Conservation (phyloP, 2,888 invertebrate genomes). For the Dolomedes plantarius region DNA sequence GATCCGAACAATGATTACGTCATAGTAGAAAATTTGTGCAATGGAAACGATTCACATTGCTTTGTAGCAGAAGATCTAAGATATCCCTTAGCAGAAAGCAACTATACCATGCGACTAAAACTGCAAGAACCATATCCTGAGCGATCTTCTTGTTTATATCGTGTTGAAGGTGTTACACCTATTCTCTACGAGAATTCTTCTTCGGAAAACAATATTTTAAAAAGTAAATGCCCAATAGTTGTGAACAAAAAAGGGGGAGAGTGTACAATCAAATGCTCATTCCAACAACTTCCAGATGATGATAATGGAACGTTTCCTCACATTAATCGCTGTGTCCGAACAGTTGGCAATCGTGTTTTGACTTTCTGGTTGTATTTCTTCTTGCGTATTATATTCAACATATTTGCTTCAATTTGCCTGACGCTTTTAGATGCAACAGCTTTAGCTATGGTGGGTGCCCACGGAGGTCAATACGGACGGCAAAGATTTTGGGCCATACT, state of each 20-base stretch:
- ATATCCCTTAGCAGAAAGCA: slow-evolving; percentile 45
- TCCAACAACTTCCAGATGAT: slow-evolving; percentile 57
- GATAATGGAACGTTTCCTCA: slow-evolving; percentile 62
- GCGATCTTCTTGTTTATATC: slow-evolving; percentile 51
- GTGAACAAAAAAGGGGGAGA: slow-evolving; percentile 32
- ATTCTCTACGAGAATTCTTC: not conserved
- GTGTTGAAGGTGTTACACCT: slow-evolving; percentile 39
- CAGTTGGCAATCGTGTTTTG: slow-evolving; percentile 74
- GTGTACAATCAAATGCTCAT: slow-evolving; percentile 61
- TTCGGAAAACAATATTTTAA: slow-evolving; percentile 17
- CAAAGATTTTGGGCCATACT: slow-evolving; percentile 78
- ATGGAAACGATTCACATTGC: slow-evolving; percentile 27
- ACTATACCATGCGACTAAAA: slow-evolving; percentile 47
- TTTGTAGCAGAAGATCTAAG: slow-evolving; percentile 30
- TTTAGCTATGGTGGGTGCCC: slow-evolving; percentile 88
- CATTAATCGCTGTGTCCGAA: slow-evolving; percentile 55
- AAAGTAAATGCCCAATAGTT: slow-evolving; percentile 38
- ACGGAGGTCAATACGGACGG: slow-evolving; percentile 79
- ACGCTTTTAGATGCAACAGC: slow-evolving; percentile 93
- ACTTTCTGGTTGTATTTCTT: slow-evolving; percentile 90
- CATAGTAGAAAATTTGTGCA: slow-evolving; percentile 22
- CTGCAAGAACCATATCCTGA: slow-evolving; percentile 51
- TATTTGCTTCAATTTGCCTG: slow-evolving; percentile 89
- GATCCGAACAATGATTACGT: slow-evolving; percentile 26
- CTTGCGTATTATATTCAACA: slow-evolving; percentile 86